Evolutionary conservation across 2,888 invertebrate genomes (phyloP).

Genomic region (Acronicta psi): DNA sequence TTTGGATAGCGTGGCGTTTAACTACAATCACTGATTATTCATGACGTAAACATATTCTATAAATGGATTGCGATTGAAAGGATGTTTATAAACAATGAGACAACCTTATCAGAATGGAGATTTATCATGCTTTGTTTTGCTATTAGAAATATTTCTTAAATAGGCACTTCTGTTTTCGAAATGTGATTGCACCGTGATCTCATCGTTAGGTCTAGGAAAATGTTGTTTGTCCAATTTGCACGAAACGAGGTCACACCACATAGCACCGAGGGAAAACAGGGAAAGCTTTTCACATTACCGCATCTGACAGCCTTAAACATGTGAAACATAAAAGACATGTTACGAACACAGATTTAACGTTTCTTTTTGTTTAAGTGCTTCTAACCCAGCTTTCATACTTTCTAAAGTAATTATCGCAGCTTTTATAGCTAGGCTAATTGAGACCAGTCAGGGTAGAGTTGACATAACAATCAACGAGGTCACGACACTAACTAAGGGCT

Average conservation of each 20-base stretch:
- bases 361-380: constrained; percentile 1
- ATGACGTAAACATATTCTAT: constrained; percentile 29
- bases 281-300: constrained; percentile 72
- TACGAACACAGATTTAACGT: constrained; percentile 43
- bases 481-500: constrained; percentile 77
- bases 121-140: constrained; percentile 24
- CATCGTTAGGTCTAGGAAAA: constrained; percentile 69
- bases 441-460: constrained; percentile 54
- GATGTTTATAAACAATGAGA: constrained; percentile 43
- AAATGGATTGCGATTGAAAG: constrained; percentile 20
- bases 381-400: constrained; percentile 39
- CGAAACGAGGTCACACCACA: constrained; percentile 73
- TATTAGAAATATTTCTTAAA: constrained; percentile 18
- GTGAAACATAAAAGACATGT: constrained; percentile 55
- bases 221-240: constrained; percentile 70
- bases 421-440: constrained; percentile 29
- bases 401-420: constrained; percentile 38
- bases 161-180: constrained; percentile 7
- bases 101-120: constrained; percentile 15
- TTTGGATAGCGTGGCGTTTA: constrained; percentile 42
- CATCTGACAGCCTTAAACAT: constrained; percentile 65
- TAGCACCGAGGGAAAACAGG: constrained; percentile 66
- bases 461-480: constrained; percentile 76
- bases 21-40: constrained; percentile 17
- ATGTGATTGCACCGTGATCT: constrained; percentile 62